A percentile compares a stretch with the other conserved stretches of the same genome.
Conservation (phyloP, 2,797 vertebrate genomes). For the Calcarius lapponicus region DNA sequence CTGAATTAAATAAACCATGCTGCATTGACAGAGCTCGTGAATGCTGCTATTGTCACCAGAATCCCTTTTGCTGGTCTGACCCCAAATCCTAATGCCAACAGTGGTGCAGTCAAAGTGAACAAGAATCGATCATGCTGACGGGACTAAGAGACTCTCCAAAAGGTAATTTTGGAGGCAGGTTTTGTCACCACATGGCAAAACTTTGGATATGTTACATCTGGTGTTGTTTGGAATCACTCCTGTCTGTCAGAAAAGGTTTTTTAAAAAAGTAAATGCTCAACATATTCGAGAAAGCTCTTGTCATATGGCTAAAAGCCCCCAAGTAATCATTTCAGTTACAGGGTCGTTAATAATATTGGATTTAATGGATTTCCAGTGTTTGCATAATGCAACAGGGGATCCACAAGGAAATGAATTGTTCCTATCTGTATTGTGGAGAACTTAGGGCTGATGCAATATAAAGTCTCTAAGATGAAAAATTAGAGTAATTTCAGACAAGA, state of each 20-base stretch:
- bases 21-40: slow-evolving; percentile 22
- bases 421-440: background rate
- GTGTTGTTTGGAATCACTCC: background rate
- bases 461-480: background rate
- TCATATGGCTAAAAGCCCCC: background rate
- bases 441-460: background rate
- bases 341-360: background rate
- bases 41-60: slow-evolving; percentile 55
- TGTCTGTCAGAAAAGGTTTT: background rate
- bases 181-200: background rate
- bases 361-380: background rate
- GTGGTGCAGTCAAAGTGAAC: background rate
- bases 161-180: background rate
- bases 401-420: background rate
- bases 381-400: background rate
- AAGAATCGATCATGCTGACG: background rate
- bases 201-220: background rate
- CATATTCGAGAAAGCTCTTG: background rate
- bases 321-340: background rate
- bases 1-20: slow-evolving; percentile 65
- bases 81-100: slow-evolving; percentile 11
- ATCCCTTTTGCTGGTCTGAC: background rate
- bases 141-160: background rate
- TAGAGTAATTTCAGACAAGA: background rate
- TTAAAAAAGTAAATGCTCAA: background rate